A percentile compares a stretch with the other conserved stretches of the same genome.
Conservation (phyloP, 1,140 invertebrate genomes). For the Zaprionus ghesquierei region DNA sequence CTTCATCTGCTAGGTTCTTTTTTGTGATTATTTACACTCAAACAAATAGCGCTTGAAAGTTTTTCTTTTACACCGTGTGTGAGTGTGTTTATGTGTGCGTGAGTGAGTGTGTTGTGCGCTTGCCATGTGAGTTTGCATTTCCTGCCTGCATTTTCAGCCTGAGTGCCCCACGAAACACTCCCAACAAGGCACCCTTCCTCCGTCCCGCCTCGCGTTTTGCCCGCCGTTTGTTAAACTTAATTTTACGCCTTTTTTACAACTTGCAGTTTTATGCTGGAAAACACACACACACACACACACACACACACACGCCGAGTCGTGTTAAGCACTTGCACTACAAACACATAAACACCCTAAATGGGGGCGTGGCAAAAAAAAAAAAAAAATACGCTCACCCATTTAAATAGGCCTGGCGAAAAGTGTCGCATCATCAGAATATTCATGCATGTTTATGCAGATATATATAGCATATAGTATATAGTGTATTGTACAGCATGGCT, state of each 20-base stretch:
- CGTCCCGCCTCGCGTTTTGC: neutral
- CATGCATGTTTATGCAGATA: constrained; percentile 2
- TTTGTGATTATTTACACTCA: constrained; percentile 79
- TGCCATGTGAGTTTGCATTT: constrained; percentile 71
- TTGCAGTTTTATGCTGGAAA: constrained; percentile 73
- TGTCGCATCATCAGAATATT: constrained; percentile 60
- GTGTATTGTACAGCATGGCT: constrained; percentile 35
- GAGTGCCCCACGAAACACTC: constrained; percentile 58
- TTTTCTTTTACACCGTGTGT: constrained; percentile 45
- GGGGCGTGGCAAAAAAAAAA: constrained; percentile 12
- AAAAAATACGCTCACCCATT: constrained; percentile 13
- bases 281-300: constrained; percentile 40
- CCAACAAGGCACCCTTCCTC: constrained; percentile 7
- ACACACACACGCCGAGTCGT: neutral
- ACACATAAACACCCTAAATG: constrained; percentile 24
- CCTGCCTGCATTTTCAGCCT: constrained; percentile 75
- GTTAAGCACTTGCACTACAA: constrained; percentile 54
- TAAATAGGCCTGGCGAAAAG: constrained; percentile 60
- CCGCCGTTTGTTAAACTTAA: constrained; percentile 76
- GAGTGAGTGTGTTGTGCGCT: constrained; percentile 16
- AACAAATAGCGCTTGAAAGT: constrained; percentile 79
- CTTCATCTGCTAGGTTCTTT: constrained; percentile 32
- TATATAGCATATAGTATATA: constrained; percentile 3
- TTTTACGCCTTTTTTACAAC: constrained; percentile 80
- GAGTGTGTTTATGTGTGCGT: constrained; percentile 2